phyloP scores from a whole-genome alignment of 2,888 invertebrate genomes.

The Molanna angustata region DNA sequence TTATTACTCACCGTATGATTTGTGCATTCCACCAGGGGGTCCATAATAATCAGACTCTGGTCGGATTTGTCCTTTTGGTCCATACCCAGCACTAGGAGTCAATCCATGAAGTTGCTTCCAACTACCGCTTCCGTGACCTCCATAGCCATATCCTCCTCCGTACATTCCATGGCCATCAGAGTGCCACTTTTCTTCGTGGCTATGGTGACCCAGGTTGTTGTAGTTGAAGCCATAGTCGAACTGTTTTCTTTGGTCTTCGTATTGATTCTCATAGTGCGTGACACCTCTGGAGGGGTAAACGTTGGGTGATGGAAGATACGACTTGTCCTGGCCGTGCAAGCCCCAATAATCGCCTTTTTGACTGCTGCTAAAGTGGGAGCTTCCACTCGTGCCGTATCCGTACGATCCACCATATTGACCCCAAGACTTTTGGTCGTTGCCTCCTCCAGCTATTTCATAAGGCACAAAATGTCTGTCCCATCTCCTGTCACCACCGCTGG shows the following conservation, averaged over 20 bases:
- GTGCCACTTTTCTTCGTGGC: slow-evolving; percentile 5
- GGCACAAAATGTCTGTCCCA: slow-evolving; percentile 50
- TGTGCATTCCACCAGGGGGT: slow-evolving; percentile 11
- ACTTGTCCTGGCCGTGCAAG: slow-evolving; percentile 40
- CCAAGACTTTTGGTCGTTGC: slow-evolving; percentile 51
- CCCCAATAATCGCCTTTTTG: slow-evolving; percentile 61
- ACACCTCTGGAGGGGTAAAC: slow-evolving; percentile 26
- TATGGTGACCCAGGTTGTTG: slow-evolving; percentile 40
- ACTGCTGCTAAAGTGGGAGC: too few relatives aligned
- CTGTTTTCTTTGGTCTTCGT: slow-evolving; percentile 16
- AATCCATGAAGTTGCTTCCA: slow-evolving; percentile 15
- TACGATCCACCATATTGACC: slow-evolving; percentile 63
- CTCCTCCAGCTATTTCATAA: slow-evolving; percentile 52
- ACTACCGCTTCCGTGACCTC: slow-evolving; percentile 6
- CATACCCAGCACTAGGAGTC: slow-evolving; percentile 15
- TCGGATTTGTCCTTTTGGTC: slow-evolving; percentile 9
- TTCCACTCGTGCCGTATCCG: slow-evolving; percentile 47
- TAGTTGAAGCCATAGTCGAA: slow-evolving; percentile 41
- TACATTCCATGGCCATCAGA: slow-evolving; percentile 8
- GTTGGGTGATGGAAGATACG: slow-evolving; percentile 26
- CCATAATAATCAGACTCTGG: slow-evolving; percentile 9
- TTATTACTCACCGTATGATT: slow-evolving; percentile 28
- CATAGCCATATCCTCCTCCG: slow-evolving; percentile 6
- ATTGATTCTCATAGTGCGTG: slow-evolving; percentile 16
- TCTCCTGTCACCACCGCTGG: slow-evolving; percentile 36